phyloP scores from a whole-genome alignment of 92 coral and sea anemone species.

The Heliopora coerulea region DNA sequence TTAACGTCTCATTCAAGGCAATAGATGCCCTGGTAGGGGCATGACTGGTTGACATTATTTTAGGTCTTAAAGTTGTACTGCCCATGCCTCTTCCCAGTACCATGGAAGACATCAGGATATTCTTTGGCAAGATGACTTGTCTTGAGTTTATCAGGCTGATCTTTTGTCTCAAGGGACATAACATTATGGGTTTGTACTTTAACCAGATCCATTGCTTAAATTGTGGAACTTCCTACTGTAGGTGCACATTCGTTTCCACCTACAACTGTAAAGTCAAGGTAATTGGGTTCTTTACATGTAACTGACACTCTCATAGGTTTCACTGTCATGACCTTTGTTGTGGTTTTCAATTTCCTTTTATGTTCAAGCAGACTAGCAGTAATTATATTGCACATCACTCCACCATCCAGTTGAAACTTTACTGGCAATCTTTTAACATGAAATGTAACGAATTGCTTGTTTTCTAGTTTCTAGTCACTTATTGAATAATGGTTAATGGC shows the following conservation, averaged over 20 bases:
- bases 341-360: neutral
- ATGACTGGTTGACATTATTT: too few relatives aligned
- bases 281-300: neutral
- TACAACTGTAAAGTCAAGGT: slow-evolving; percentile 4
- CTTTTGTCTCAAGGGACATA: too few relatives aligned
- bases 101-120: slow-evolving; percentile 41
- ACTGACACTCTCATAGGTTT: slow-evolving; percentile 5
- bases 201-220: slow-evolving; percentile 22
- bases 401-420: slow-evolving; percentile 39
- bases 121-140: slow-evolving; percentile 19
- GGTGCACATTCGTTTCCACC: slow-evolving; percentile 2
- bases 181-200: slow-evolving; percentile 4
- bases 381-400: slow-evolving; percentile 30
- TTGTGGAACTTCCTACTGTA: neutral
- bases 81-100: too few relatives aligned
- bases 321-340: slow-evolving; percentile 14
- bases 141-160: neutral
- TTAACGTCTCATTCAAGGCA: too few relatives aligned
- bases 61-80: too few relatives aligned
- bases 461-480: neutral
- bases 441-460: slow-evolving; percentile 25
- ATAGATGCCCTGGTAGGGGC: too few relatives aligned
- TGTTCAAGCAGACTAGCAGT: neutral
- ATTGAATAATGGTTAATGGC: slow-evolving; percentile 3
- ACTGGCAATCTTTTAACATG: slow-evolving; percentile 21